Evolutionary conservation across 2,797 vertebrate species (phyloP), one percentile per base, ranked within the genome.

Genomic region (Lerista edwardsae): DNA sequence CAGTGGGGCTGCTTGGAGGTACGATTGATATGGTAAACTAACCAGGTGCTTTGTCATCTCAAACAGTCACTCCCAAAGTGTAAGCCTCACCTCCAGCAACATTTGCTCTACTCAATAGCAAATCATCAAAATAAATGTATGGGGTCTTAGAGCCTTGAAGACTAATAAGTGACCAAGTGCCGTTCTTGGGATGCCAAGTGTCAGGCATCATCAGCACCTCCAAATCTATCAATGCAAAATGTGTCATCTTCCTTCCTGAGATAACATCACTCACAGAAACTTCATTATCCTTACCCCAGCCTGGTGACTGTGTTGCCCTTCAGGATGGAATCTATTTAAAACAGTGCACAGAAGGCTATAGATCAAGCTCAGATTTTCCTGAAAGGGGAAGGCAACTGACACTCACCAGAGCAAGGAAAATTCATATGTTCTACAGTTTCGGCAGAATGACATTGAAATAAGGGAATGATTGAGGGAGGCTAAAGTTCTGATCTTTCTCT

Each of bases 271-370:
- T 77, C 73, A 86, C 7, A 41, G 74, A 51, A 77, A 80, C 77
- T 85, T 85, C 84, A 82, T 86, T 86, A 81, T 71, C 41, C 57
- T 81, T 76, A 62, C 31, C 72, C 62, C 31, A 71, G 39, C 5
- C 29, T 51, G 75, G 44, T 71, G 73, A 75, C 55, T 76, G 41
- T 34, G 39, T n/a, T 82, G 67, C n/a, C 73, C 73, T 86, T 81
- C 65, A 82, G 84, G 59, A 86, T 81, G 64, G 39, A 69, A 71
- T 80, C 65, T 39, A 51, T 80, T 86, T 65, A 86, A 71, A 75
- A 69, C 19, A 69, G 39, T 25, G 21, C 31, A 61, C 34, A n/a
- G 25, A 62, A 81, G 67, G 73, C 74, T 71, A 76, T 72, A 71
- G 64, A 86, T 86, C 79, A 81, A 55, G 55, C 19, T 76, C 65